Conservation (phyloP, 2,797 vertebrate species). For the Menidia menidia region DNA sequence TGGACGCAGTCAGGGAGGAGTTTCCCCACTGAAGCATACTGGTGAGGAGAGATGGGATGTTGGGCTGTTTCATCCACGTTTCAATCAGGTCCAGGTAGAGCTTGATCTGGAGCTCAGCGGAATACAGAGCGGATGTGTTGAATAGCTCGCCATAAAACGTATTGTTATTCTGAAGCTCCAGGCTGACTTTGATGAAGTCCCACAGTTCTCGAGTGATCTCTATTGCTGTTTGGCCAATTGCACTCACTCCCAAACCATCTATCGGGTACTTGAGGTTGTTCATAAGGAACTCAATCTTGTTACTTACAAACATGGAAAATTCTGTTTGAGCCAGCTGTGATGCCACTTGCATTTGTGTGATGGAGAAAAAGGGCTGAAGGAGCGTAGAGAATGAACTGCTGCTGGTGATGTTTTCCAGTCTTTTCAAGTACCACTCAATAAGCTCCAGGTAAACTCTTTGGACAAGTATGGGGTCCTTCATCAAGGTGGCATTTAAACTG, state of each 20-base stretch:
- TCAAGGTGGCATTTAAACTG: conserved; percentile 51
- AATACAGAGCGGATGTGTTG: conserved; percentile 57
- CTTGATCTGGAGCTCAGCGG: conserved; percentile 56
- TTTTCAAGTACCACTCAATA: conserved; percentile 78
- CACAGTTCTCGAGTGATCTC: conserved; percentile 54
- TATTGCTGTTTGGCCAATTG: conserved; percentile 60
- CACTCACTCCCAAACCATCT: conserved; percentile 58
- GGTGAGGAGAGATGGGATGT: conserved; percentile 50
- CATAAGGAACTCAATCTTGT: conserved; percentile 55
- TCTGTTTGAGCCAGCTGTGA: conserved; percentile 58
- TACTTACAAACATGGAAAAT: conserved; percentile 53
- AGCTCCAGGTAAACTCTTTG: conserved; percentile 66
- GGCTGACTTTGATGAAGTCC: conserved; percentile 37
- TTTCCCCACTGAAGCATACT: conserved; percentile 74
- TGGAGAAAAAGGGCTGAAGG: conserved; percentile 64
- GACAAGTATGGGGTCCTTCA: conserved; percentile 34
- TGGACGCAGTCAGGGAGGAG: conserved; percentile 43
- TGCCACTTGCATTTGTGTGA: conserved; percentile 71
- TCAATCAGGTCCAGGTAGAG: conserved; percentile 61
- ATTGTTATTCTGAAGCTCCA: conserved; percentile 55
- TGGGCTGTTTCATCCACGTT: conserved; percentile 74
- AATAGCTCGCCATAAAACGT: neutral
- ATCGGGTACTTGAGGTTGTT: conserved; percentile 67
- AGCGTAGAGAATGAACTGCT: conserved; percentile 60
- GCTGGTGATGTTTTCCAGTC: conserved; percentile 71